A percentile compares a stretch with the other conserved stretches of the same genome.
Conservation (phyloP, 2,113 vertebrate species). For the Propithecus coquereli region DNA sequence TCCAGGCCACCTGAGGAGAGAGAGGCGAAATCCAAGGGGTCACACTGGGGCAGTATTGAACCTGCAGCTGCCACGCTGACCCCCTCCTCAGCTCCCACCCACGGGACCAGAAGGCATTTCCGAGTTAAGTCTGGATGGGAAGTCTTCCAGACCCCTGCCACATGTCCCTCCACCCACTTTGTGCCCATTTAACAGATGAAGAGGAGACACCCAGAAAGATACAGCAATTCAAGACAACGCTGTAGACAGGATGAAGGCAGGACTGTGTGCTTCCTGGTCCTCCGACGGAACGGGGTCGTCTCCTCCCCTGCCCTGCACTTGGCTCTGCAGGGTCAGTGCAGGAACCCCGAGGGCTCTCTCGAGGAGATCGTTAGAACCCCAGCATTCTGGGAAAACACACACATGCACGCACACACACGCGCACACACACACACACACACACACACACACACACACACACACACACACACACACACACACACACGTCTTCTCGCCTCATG, state of each 20-base stretch:
- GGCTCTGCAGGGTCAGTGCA: background rate
- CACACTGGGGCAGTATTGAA: fast-evolving
- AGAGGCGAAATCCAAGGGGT: too few species aligned
- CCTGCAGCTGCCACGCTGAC: too few species aligned
- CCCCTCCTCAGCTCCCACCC: background rate
- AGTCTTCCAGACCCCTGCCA: too few species aligned
- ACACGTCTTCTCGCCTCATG: background rate
- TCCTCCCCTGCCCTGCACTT: background rate
- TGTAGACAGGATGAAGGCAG: background rate
- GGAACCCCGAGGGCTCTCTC: background rate
- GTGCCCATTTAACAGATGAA: background rate
- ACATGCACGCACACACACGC: background rate
- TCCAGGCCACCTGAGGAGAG: background rate
- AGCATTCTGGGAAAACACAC: too few species aligned
- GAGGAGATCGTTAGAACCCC: background rate
- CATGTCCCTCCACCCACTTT: background rate
- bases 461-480: background rate
- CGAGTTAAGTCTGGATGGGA: background rate
- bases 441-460: background rate
- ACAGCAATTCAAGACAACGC: background rate
- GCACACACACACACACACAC: too few species aligned
- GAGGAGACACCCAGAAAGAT: background rate
- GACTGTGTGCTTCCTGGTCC: background rate
- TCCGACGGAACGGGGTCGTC: background rate
- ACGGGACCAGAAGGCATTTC: background rate